phyloP scores from a whole-genome alignment of 2,113 vertebrate genomes.

The Calonectris borealis region DNA sequence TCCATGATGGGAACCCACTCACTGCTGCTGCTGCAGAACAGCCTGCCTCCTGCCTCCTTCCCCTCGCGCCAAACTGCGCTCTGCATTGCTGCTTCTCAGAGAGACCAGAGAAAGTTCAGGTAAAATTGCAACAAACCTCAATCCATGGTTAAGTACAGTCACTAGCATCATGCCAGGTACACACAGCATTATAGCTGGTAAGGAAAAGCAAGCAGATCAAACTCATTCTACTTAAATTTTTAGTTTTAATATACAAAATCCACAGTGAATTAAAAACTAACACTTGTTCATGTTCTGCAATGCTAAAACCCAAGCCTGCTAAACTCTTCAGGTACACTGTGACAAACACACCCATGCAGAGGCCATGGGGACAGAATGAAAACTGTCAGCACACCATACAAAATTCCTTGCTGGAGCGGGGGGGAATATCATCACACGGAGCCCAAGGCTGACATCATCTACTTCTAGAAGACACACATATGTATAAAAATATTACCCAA shows the following conservation, averaged over 20 bases:
- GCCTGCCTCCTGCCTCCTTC: neutral
- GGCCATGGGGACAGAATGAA: too few species aligned
- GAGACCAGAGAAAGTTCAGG: too few species aligned
- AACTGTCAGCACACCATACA: neutral
- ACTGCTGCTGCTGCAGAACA: neutral
- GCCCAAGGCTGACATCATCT: neutral
- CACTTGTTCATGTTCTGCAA: neutral
- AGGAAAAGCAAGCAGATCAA: neutral
- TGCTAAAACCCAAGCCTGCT: neutral
- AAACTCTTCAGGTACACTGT: neutral
- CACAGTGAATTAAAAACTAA: too few species aligned
- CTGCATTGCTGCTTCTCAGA: rapidly evolving
- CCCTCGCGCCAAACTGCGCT: neutral
- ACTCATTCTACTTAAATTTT: neutral
- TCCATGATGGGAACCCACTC: rapidly evolving
- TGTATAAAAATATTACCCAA: neutral
- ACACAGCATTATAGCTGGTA: too few species aligned
- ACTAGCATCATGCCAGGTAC: neutral
- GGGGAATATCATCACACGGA: neutral
- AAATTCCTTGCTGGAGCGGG: neutral
- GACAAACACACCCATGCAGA: neutral
- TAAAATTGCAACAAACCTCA: neutral
- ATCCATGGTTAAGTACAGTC: rapidly evolving
- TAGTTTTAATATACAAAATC: neutral
- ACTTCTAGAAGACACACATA: neutral